These are phyloP conservation scores for Folsomia manolachei DNA, from an alignment of 2,888 invertebrate species.

Conservation along the genomic window DNA sequence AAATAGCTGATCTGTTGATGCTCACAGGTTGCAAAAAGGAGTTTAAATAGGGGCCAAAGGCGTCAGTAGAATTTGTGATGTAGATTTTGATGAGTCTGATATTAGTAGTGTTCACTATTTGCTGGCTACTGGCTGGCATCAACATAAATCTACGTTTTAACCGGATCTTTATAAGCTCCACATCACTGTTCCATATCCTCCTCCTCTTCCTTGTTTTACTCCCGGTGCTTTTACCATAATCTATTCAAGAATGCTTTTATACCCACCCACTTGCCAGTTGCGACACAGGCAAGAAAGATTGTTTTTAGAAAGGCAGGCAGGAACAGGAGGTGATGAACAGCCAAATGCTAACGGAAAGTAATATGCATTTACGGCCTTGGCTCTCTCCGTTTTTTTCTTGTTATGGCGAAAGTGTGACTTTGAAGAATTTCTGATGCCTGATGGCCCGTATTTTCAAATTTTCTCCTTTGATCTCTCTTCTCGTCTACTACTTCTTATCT, in stretches of 20 bases:
- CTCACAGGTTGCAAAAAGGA: not conserved
- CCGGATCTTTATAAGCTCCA: not conserved
- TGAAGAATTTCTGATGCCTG: not conserved
- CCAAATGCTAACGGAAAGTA: no score
- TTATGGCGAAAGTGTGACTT: not conserved
- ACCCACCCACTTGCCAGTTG: no score
- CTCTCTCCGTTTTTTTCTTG: no score
- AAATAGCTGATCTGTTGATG: not conserved
- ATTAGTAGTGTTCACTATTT: no score
- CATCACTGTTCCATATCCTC: not conserved
- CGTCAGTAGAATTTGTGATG: not conserved
- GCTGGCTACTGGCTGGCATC: not conserved
- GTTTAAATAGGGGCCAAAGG: not conserved
- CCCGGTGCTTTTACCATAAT: not conserved
- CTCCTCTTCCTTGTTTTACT: not conserved
- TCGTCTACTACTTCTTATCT: constrained; percentile 35
- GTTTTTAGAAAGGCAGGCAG: no score
- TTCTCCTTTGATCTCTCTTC: constrained; percentile 19
- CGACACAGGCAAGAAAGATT: not conserved
- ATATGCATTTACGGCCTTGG: no score
- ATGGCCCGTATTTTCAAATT: constrained; percentile 15
- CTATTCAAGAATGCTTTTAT: not conserved
- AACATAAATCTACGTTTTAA: not conserved
- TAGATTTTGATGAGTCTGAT: not conserved
- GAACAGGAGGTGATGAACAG: no score